Percentiles rank a stretch among this genome's conserved stretches.
Evolutionary conservation across 2,888 invertebrate genomes (phyloP).

Genomic region (Acrobasis suavella): DNA sequence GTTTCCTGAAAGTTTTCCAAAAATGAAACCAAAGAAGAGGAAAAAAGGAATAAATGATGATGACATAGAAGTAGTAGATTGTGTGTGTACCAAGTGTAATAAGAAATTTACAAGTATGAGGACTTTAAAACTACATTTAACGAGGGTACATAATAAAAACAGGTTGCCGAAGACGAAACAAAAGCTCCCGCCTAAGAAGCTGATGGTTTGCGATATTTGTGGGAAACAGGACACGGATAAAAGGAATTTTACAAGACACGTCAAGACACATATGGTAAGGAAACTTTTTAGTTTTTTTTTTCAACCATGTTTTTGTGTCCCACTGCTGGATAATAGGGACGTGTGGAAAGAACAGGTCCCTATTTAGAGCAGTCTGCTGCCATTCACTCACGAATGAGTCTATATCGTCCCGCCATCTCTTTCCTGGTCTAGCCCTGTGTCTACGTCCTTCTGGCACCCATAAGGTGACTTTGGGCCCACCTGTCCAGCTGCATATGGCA

Average conservation of each 20-base stretch:
- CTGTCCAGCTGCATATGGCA: no score
- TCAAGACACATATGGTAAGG: slow-evolving; percentile 47
- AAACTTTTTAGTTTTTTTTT: background rate
- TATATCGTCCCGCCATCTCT: no score
- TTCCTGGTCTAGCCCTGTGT: no score
- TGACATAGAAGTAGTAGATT: slow-evolving; percentile 34
- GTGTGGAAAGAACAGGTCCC: no score
- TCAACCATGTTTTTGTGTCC: no score
- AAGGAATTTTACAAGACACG: slow-evolving; percentile 45
- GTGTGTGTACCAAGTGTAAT: slow-evolving; percentile 55
- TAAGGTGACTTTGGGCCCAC: no score
- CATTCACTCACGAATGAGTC: no score
- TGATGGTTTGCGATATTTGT: slow-evolving; percentile 49
- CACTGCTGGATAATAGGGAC: no score
- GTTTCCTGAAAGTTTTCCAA: background rate
- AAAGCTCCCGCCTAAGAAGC: slow-evolving; percentile 20
- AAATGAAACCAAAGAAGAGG: slow-evolving; percentile 24
- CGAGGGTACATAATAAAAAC: slow-evolving; percentile 48
- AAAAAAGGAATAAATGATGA: slow-evolving; percentile 19
- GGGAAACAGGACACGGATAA: slow-evolving; percentile 38
- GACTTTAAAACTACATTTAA: slow-evolving; percentile 52
- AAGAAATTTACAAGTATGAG: slow-evolving; percentile 41
- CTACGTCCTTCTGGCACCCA: no score
- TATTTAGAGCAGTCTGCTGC: no score
- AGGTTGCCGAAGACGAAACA: slow-evolving; percentile 34